A percentile compares a stretch with the other conserved stretches of the same genome.
Evolutionary conservation across 2,113 vertebrate species (phyloP).

Genomic region (Cyprinodon tularosa): DNA sequence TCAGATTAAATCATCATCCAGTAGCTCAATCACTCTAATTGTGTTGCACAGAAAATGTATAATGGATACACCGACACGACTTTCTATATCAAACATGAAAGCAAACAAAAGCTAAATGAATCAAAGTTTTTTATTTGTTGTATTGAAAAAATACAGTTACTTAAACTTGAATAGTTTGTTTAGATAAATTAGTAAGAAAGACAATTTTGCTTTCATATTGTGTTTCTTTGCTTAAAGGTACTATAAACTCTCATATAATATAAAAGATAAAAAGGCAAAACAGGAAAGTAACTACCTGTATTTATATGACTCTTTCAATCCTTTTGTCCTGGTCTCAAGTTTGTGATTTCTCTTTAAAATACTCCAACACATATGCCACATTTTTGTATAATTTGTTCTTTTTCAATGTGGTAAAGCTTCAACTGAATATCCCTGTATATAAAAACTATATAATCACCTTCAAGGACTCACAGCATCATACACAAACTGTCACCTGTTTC

Average conservation of each 20-base stretch:
- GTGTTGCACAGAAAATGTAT: conserved; percentile 10
- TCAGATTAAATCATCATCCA: conserved; percentile 43
- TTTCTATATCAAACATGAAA: neutral
- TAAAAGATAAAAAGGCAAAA: neutral
- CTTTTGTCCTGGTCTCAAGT: neutral
- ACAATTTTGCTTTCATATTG: neutral
- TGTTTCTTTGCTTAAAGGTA: neutral
- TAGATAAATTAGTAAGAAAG: neutral
- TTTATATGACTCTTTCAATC: neutral
- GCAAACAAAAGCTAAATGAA: neutral
- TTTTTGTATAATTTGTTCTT: neutral
- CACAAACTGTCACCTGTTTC: conserved; percentile 18
- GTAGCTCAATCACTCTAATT: conserved; percentile 49
- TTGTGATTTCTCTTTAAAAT: neutral
- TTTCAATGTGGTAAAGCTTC: conserved; percentile 2
- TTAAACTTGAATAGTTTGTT: neutral
- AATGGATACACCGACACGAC: conserved; percentile 7
- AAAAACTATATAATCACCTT: conserved; percentile 22
- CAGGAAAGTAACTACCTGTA: neutral
- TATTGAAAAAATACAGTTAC: neutral
- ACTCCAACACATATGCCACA: neutral
- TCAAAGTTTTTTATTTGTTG: neutral
- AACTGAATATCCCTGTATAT: neutral
- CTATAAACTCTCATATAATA: neutral
- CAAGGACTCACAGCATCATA: conserved; percentile 23